Evolutionary conservation across 2,113 vertebrate genomes (phyloP).

Genomic region (Clarias macrocephalus): DNA sequence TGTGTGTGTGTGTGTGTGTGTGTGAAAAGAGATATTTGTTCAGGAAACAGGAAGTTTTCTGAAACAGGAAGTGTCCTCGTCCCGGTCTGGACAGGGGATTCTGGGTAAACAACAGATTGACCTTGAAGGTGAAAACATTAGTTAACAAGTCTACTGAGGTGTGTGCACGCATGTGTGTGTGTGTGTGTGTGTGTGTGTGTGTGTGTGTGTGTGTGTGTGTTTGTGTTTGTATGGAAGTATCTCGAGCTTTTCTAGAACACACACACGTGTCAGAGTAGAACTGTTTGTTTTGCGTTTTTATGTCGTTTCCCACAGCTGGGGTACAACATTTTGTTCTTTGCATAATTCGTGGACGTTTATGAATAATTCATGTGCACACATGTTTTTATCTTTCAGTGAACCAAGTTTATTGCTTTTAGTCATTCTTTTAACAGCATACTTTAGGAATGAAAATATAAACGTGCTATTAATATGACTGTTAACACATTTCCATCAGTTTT

Average conservation of each 20-base stretch:
- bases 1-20: constrained; percentile 2
- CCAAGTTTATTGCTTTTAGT: background rate
- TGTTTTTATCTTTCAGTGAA: background rate
- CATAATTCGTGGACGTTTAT: background rate
- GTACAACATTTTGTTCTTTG: background rate
- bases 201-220: background rate
- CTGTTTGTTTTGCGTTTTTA: background rate
- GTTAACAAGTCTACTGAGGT: background rate
- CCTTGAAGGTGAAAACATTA: constrained; percentile 7
- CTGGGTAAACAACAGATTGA: constrained; percentile 1
- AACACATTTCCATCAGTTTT: background rate
- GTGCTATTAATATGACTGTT: background rate
- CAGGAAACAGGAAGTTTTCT: background rate
- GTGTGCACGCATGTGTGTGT: background rate
- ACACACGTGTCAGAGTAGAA: background rate
- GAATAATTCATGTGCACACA: background rate
- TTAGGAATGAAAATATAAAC: background rate
- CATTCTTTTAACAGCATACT: background rate
- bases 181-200: background rate
- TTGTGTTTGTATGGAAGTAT: background rate
- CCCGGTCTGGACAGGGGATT: background rate
- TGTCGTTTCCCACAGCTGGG: background rate
- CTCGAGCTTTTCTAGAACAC: background rate
- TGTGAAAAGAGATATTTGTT: background rate
- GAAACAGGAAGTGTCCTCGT: background rate